Evolutionary conservation across 2,888 invertebrate species (phyloP), one percentile per base, ranked within the genome.

Genomic region (Drosophila subquinaria): DNA sequence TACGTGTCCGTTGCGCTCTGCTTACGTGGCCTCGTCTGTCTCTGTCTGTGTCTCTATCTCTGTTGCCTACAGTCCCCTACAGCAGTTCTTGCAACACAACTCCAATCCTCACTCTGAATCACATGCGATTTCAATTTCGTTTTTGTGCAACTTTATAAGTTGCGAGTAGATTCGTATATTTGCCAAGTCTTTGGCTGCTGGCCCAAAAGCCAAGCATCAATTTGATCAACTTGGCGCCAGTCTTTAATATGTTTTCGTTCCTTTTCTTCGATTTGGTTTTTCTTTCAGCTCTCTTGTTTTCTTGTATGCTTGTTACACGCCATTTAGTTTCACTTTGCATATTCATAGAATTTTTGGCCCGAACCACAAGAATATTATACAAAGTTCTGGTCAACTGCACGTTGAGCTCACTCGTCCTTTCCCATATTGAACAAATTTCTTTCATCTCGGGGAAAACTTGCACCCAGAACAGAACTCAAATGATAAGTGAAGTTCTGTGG

Each of bases 161-260:
- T 74, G 71, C 50, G 45, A 62, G 42, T 61, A 15, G 57, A 69
- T 59, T 50, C 56, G 52, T 33, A 53, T 70, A 63, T 66, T 62
- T 43, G 65, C 65, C 42, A 74, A 56, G 45, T 63, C 64, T 72
- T 82, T 83, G 86, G 83, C 74, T 74, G 65, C 35, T 73, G 79
- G 70, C 76, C 86, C 83, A 82, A 66, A 76, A 76, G 81, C 76
- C 82, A 73, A 82, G 76, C 85, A 88, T 88, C 88, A 82, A 82
- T 85, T 88, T 83, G 85, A 86, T 88, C 81, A 85, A 72, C 81
- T 86, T 85, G 86, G 86, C 86, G 86, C 88, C 86, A 86, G 81
- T 80, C 74, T 75, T 81, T 81, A 79, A 81, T 86, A 81, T 85
- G 65, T 81, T 75, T 79, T 82, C 67, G 27, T 76, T 62, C 60